Evolutionary conservation across 2,797 vertebrate species (phyloP), one percentile per base, ranked within the genome.

Genomic region (Anniella stebbinsi): DNA sequence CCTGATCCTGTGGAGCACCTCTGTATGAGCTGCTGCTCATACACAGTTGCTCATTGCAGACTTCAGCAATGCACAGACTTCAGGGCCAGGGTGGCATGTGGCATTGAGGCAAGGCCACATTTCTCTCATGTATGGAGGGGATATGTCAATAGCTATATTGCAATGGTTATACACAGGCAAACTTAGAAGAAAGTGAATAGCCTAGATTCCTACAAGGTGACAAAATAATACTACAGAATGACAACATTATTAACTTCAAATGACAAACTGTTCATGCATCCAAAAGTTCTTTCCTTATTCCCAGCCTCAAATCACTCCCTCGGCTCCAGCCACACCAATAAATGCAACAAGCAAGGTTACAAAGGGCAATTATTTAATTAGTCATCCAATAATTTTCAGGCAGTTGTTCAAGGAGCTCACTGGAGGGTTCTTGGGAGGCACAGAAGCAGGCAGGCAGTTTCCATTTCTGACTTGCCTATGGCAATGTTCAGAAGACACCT

Each of bases 291-390:
- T 72, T 48, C 48, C 69, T 72, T 48, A 25, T 51, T 25, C 6
- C 36, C n/a, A 57, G 70, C 23, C 70, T 86, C 70, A 38, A 28
- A 86, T 86, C 84, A 86, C 28, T 83, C 81, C 81, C 28, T 67
- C 51, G 36, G 70, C 70, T 86, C 48, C 84, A 86, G n/a, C 23
- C 69, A 36, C 25, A 75, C 60, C 84, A 86, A 86, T 13, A 75
- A 54, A 38, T 60, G 21, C n/a, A 38, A 70, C 84, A 86, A 86
- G n/a, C 38, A 75, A 73, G 48, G 18, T 57, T 72, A n/a, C 54
- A 45, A 38, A 17, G 25, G 51, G 23, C 81, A 67, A 75, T 75
- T 38, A 57, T 60, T 73, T 28, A 86, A 13, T 33, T 28, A 86
- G 51, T 73, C 48, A 38, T 86, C 57, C 70, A 83, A 38, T 73